Evolutionary conservation across 2,797 vertebrate genomes (phyloP).

Genomic region (Tenualosa thibaudeaui): DNA sequence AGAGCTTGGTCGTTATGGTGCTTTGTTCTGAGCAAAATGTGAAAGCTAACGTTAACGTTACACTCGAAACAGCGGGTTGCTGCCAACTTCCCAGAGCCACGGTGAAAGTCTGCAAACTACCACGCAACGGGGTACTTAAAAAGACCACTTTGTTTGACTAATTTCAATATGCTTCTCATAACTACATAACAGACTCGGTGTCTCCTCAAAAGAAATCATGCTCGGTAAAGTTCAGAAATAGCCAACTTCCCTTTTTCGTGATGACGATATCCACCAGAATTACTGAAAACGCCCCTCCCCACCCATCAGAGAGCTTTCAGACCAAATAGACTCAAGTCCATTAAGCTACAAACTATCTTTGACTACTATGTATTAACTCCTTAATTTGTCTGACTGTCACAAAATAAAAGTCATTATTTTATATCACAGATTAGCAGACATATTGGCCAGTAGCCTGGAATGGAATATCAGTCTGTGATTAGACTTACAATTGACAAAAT

Average conservation of each 20-base stretch:
- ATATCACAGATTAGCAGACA: no score
- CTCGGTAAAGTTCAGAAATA: background rate
- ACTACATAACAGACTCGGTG: background rate
- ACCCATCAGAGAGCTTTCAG: constrained; percentile 3
- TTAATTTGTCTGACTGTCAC: no score
- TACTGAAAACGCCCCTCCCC: constrained; percentile 43
- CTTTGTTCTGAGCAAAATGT: constrained; percentile 25
- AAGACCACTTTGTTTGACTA: background rate
- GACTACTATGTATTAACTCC: no score
- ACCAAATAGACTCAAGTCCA: background rate
- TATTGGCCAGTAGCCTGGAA: no score
- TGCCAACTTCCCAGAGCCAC: constrained; percentile 14
- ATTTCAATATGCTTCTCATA: background rate
- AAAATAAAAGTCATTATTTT: no score
- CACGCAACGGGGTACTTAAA: background rate
- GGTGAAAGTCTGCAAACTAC: background rate
- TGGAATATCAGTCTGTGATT: no score
- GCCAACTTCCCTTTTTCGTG: constrained; percentile 18
- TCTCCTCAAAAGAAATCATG: background rate
- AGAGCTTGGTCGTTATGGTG: background rate
- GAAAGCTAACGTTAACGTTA: background rate
- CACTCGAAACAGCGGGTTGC: constrained; percentile 8
- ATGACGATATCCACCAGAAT: constrained; percentile 40
- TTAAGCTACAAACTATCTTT: no score
- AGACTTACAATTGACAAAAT: no score